These are phyloP conservation scores for Ramphastos sulfuratus DNA, from an alignment of 2,113 vertebrate genomes.

Conservation along the genomic window DNA sequence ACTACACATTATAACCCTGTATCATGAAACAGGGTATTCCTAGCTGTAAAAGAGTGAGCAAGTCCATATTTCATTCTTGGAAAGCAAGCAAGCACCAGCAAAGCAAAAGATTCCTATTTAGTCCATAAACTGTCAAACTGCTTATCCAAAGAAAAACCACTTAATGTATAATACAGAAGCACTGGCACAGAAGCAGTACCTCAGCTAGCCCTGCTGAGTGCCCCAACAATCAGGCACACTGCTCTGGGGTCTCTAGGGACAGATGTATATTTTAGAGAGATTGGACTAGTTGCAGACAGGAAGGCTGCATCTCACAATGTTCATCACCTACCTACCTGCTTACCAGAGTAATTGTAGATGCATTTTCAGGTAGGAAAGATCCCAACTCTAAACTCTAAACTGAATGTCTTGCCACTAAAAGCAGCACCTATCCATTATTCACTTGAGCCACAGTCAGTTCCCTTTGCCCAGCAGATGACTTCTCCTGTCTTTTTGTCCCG, in stretches of 20 bases:
- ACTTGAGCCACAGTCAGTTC: neutral
- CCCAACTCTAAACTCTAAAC: neutral
- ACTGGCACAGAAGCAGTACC: neutral
- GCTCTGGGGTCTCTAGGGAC: neutral
- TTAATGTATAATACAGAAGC: neutral
- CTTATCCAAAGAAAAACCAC: neutral
- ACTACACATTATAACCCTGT: neutral
- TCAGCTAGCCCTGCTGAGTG: neutral
- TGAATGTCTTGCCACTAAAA: neutral
- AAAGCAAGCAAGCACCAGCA: neutral
- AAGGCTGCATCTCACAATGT: neutral
- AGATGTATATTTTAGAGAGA: neutral
- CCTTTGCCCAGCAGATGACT: neutral
- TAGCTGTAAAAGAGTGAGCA: neutral
- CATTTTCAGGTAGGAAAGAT: neutral
- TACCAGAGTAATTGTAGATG: neutral
- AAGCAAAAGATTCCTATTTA: neutral
- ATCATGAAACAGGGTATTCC: neutral
- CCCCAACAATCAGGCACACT: neutral
- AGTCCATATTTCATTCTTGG: neutral
- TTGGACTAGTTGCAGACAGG: neutral
- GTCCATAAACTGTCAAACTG: neutral
- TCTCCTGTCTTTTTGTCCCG: neutral
- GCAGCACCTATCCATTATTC: neutral
- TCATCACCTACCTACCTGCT: neutral